Evolutionary conservation across 2,888 invertebrate genomes (phyloP).

Genomic region (Rutpela maculata): DNA sequence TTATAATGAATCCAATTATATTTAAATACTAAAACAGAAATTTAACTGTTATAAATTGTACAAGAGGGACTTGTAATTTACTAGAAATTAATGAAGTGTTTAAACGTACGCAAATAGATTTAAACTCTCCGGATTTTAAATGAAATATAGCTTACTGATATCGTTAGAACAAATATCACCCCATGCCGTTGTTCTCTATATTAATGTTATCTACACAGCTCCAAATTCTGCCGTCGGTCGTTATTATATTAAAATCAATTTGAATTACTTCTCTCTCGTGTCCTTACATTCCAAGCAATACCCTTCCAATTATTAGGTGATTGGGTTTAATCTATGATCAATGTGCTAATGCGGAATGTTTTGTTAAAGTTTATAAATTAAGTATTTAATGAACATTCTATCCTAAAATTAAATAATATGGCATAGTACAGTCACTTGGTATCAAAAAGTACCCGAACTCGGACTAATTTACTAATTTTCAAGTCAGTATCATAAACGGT

Average conservation of each 20-base stretch:
- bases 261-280: not conserved
- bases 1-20: not conserved
- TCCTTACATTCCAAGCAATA: not conserved
- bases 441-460: too few relatives aligned
- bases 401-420: not conserved
- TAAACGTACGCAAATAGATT: conserved; percentile 4
- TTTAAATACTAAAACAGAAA: not conserved
- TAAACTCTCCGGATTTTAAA: not conserved
- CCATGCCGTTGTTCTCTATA: not conserved
- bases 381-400: too few relatives aligned
- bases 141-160: conserved; percentile 7
- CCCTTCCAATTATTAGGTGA: too few relatives aligned
- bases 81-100: conserved; percentile 1
- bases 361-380: too few relatives aligned
- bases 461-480: too few relatives aligned
- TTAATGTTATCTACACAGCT: not conserved
- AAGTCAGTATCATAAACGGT: too few relatives aligned
- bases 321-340: too few relatives aligned
- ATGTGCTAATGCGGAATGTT: too few relatives aligned
- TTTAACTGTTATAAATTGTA: not conserved
- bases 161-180: not conserved
- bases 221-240: not conserved
- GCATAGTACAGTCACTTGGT: too few relatives aligned
- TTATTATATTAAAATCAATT: not conserved
- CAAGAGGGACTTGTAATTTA: not conserved